Percentiles rank a stretch among this genome's conserved stretches.
Conservation (phyloP, 2,888 invertebrate genomes). For the Coelinius sp. region DNA sequence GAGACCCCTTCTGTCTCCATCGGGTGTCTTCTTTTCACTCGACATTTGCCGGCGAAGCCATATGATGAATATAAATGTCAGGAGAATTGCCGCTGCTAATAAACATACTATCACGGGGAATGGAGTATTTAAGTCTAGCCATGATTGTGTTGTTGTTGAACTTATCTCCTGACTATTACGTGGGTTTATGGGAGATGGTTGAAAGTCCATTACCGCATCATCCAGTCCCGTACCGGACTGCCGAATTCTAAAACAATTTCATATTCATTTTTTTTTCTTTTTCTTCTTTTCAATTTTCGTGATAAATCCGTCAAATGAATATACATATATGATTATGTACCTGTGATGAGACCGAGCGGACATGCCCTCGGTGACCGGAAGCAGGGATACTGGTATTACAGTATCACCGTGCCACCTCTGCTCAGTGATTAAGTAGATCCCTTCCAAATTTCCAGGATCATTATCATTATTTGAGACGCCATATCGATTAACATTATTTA, state of each 20-base stretch:
- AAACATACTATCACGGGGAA: conserved; percentile 66
- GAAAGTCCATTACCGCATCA: conserved; percentile 70
- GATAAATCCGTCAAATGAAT: no score
- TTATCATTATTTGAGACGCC: conserved; percentile 54
- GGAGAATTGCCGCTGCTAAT: conserved; percentile 66
- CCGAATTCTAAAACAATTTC: conserved; percentile 57
- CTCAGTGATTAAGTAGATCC: conserved; percentile 60
- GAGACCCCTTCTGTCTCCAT: conserved; percentile 68
- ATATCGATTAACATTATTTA: conserved; percentile 55
- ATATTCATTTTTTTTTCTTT: background rate
- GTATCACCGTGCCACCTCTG: conserved; percentile 62
- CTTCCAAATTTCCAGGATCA: conserved; percentile 54
- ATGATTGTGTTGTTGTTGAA: conserved; percentile 63
- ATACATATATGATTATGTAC: conserved; percentile 47
- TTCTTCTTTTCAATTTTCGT: background rate
- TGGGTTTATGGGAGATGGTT: conserved; percentile 61
- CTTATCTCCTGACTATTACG: conserved; percentile 64
- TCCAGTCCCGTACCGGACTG: conserved; percentile 70
- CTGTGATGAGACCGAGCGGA: conserved; percentile 67
- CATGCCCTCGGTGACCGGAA: conserved; percentile 66
- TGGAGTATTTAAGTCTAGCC: conserved; percentile 67
- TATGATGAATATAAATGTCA: conserved; percentile 69
- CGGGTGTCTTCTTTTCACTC: conserved; percentile 68
- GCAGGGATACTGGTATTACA: conserved; percentile 61
- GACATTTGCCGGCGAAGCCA: conserved; percentile 71